Evolutionary conservation across 2,888 invertebrate genomes (phyloP), one percentile per base, ranked within the genome.

Genomic region (Phaonia tiefii): DNA sequence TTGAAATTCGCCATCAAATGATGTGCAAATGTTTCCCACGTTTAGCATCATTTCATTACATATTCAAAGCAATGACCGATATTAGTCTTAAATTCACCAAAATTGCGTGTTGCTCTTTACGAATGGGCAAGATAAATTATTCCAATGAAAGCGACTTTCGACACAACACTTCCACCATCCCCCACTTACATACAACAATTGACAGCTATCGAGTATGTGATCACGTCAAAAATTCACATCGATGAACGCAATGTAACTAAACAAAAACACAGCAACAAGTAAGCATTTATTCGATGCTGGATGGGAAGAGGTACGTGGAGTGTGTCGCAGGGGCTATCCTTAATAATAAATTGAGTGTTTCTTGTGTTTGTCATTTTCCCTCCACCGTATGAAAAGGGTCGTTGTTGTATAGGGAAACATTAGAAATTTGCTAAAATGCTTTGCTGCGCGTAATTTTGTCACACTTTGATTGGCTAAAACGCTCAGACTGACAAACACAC

Each of bases 381-480:
- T 85, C 77, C 82, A 82, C 82, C 75, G 66, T 72, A 76, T 71
- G 74, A n/a, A n/a, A 25, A 56, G 73, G 58, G 66, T 65, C 73
- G 42, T 80, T 78, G 83, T 31, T 31, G 3, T 31, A 31, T 31
- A 31, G 31, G 44, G 74, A 44, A 37, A 69, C 70, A 79, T 81
- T 81, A 81, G 81, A 81, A 80, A 51, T 78, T 78, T 73, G 75
- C 79, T 79, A 72, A 78, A 81, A 78, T 79, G 72, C 58, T 81
- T 79, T 81, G 78, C 81, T 81, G 81, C 79, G 81, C 81, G 81
- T 81, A 75, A 79, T 81, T 79, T 81, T 81, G 81, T 81, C 81
- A 81, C 81, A 79, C 79, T 81, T 81, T 81, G 81, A 81, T 81
- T 81, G 81, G 81, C 81, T 81, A 65, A 75, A 31, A 76, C 82